Percentiles rank a stretch among this genome's conserved stretches.
Evolutionary conservation across 2,888 invertebrate genomes (phyloP).

Genomic region (Melipona bicolor): DNA sequence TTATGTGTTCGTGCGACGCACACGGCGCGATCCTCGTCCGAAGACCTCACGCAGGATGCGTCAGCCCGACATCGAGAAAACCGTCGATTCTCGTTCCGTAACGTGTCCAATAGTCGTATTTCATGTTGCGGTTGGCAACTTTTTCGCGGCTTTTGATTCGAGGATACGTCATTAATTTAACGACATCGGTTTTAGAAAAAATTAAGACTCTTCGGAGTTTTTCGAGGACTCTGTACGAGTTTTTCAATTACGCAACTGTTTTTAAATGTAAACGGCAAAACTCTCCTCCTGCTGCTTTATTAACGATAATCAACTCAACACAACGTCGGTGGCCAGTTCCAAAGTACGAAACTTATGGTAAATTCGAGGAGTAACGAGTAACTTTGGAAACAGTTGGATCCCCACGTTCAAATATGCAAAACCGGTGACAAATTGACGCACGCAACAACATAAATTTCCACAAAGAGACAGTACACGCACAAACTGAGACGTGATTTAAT

Average conservation of each 20-base stretch:
- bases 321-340: background rate
- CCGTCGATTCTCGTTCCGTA: conserved; percentile 26
- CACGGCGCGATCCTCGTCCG: background rate
- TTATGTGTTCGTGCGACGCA: conserved; percentile 43
- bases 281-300: too few relatives aligned
- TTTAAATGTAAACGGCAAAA: too few relatives aligned
- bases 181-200: background rate
- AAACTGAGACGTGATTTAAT: background rate
- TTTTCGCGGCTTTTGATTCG: too few relatives aligned
- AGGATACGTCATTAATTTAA: too few relatives aligned
- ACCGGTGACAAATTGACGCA: conserved; percentile 25
- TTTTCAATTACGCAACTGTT: too few relatives aligned
- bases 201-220: background rate
- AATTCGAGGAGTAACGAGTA: conserved; percentile 6
- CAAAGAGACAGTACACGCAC: background rate
- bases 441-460: conserved; percentile 22
- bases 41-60: conserved; percentile 45
- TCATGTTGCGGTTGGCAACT: background rate
- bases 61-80: conserved; percentile 3
- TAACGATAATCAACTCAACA: too few relatives aligned
- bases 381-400: conserved; percentile 25
- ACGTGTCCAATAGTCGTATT: conserved; percentile 38
- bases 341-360: background rate
- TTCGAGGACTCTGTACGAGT: too few relatives aligned
- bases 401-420: conserved; percentile 18